phyloP scores from a whole-genome alignment of 2,888 invertebrate species.

The Hedya salicella region DNA sequence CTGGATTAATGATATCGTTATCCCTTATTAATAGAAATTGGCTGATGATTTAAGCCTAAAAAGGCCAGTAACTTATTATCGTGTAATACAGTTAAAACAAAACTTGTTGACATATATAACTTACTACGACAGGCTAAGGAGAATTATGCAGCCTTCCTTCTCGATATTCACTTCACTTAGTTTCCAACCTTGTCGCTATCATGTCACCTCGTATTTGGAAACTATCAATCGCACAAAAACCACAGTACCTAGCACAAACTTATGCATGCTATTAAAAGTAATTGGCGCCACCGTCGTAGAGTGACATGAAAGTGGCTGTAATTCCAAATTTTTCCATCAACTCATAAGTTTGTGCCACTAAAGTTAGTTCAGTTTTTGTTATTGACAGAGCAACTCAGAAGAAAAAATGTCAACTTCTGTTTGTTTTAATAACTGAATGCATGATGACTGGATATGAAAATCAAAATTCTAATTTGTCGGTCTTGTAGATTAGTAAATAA shows the following conservation, averaged over 20 bases:
- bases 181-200: not conserved
- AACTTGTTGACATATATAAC: too few relatives aligned
- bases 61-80: too few relatives aligned
- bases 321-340: not conserved
- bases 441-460: too few relatives aligned
- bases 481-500: too few relatives aligned
- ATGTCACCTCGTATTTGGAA: not conserved
- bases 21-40: too few relatives aligned
- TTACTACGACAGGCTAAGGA: conserved; percentile 7
- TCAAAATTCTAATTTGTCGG: too few relatives aligned
- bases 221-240: not conserved
- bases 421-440: too few relatives aligned
- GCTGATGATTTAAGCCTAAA: too few relatives aligned
- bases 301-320: not conserved
- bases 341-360: not conserved
- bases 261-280: not conserved
- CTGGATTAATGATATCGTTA: too few relatives aligned
- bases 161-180: conserved; percentile 1
- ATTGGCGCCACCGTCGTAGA: not conserved
- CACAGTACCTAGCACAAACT: conserved; percentile 6
- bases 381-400: too few relatives aligned
- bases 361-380: not conserved
- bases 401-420: too few relatives aligned
- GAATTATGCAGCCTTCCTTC: conserved; percentile 10
- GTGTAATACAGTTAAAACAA: too few relatives aligned